phyloP scores from a whole-genome alignment of 1,140 invertebrate species.

The Drosophila murphyi region DNA sequence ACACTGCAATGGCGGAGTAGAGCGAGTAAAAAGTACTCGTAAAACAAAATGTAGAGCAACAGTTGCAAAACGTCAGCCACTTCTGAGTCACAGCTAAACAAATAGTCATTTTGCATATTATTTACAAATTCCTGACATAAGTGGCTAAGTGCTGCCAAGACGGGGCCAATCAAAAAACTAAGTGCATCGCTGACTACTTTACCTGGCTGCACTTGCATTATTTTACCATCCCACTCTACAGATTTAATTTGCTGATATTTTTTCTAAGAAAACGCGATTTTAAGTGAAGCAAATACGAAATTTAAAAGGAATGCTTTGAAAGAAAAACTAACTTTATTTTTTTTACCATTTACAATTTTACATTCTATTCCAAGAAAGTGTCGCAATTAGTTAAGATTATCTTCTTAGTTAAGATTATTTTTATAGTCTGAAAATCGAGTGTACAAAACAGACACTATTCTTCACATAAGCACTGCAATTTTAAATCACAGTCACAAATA shows the following conservation, averaged over 20 bases:
- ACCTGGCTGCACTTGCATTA: neutral
- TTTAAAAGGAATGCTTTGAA: neutral
- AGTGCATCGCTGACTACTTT: neutral
- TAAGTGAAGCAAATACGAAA: neutral
- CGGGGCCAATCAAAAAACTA: slow-evolving; percentile 6
- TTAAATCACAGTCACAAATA: no score
- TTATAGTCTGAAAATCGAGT: no score
- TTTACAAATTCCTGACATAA: neutral
- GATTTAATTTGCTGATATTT: neutral
- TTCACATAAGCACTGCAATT: no score
- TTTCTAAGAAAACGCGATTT: neutral
- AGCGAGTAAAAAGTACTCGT: slow-evolving; percentile 3
- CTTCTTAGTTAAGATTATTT: no score
- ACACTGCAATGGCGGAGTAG: slow-evolving; percentile 17
- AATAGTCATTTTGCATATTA: slow-evolving; percentile 15
- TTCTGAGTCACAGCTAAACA: slow-evolving; percentile 2
- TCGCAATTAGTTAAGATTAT: neutral
- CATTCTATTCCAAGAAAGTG: neutral
- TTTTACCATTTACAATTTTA: neutral
- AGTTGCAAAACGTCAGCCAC: slow-evolving; percentile 12
- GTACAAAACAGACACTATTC: no score
- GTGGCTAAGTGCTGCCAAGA: neutral
- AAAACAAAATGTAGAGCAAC: slow-evolving; percentile 24
- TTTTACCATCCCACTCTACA: neutral
- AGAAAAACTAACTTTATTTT: neutral